Conservation (phyloP, 2,797 vertebrate genomes). For the Anguilla anguilla region DNA sequence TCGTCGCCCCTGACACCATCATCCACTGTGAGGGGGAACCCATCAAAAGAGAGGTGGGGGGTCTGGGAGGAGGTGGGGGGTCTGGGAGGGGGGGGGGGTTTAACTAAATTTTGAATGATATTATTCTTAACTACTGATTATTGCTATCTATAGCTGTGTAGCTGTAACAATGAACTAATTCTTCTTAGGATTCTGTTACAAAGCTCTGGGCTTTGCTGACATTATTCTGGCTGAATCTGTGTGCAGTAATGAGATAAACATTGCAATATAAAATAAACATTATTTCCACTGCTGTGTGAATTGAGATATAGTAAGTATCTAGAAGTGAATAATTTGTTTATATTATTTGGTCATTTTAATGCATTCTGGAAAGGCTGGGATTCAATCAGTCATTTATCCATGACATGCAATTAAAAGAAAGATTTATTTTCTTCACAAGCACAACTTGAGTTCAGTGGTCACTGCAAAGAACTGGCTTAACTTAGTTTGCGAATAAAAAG, state of each 20-base stretch:
- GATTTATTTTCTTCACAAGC: background rate
- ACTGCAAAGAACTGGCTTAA: no score
- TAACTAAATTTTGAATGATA: background rate
- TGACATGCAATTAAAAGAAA: background rate
- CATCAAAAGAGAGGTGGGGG: slow-evolving; percentile 63
- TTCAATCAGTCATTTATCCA: background rate
- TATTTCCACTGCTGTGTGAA: background rate
- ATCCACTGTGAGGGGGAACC: slow-evolving; percentile 66
- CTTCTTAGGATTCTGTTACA: background rate
- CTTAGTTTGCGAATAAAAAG: background rate
- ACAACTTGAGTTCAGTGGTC: no score
- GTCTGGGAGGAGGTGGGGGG: no score
- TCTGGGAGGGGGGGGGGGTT: no score
- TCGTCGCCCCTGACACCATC: slow-evolving; percentile 64
- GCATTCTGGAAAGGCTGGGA: background rate
- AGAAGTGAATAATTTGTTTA: background rate
- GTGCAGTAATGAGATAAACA: background rate
- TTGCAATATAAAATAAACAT: background rate
- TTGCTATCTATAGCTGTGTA: background rate
- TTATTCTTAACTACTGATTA: background rate
- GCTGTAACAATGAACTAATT: background rate
- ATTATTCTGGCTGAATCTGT: background rate
- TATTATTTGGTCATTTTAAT: background rate
- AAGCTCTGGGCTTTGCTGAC: background rate
- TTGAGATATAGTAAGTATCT: background rate